Evolutionary conservation across 2,113 vertebrate genomes (phyloP), one percentile per base, ranked within the genome.

Genomic region (Tupaia chinensis): DNA sequence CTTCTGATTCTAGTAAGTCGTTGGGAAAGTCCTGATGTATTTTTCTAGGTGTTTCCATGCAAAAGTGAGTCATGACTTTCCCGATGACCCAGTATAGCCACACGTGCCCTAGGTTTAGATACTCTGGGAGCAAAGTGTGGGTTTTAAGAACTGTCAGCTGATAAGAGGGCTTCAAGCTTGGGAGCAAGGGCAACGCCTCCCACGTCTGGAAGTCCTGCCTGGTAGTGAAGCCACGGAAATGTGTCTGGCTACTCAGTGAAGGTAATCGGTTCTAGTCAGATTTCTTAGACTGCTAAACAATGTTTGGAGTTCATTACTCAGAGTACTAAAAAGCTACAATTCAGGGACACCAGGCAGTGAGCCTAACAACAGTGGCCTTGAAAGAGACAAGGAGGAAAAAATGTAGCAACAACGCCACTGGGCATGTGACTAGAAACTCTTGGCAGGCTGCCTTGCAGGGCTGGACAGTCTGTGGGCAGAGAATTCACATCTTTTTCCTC

Each of bases 341-440:
- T 97, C 95, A 96, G 93, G 91, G 91, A 96, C 89, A 96, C 56
- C 74, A 93, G 91, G 89, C 96, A 95, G 56, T 87, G 13, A 89
- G 93, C 68, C 93, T 72, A 85, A 95, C 70, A 95, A 95, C 23
- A 84, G 73, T 58, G 92, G 94, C 95, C 95, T 97, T 97, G 96
- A 95, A 91, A 96, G 89, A 81, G 66, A 93, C 66, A 76, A 96
- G 77, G 34, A 94, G 87, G 80, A 89, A 95, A 95, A 90, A 95
- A 84, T 69, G 82, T 89, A 96, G 94, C 79, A 81, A 68, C 61
- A 63, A 66, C 76, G 94, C 91, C 91, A 65, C 53, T 81, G 69
- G 87, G 80, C 97, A 96, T 95, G 95, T 98, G 97, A 97, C 96
- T 86, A 44, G 87, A 77, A 74, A 58, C 78, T 73, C 68, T 70